Evolutionary conservation across 2,113 vertebrate species (phyloP), one percentile per base, ranked within the genome.

Genomic region (Macroglossus sobrinus): DNA sequence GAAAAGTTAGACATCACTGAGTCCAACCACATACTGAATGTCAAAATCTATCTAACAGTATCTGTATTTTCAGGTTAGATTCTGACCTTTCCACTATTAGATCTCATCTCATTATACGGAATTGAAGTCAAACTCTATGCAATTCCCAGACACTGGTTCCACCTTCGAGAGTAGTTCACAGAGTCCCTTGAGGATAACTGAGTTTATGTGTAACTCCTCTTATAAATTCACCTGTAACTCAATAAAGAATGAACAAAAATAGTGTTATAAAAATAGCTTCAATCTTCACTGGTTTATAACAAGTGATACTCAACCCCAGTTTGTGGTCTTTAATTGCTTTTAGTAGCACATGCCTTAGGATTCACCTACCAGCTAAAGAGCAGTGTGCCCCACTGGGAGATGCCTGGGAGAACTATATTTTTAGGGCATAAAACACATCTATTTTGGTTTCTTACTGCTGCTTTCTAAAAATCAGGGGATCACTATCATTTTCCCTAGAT

Each of bases 171-270:
- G 55, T 40, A 53, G 30, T 40, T 96, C 30, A 68, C 12, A 13
- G 24, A 88, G 4, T 76, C 50, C 7, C 40, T 75, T 38, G 76
- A 76, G 80, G 38, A 66, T 86, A 87, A 57, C n/a, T 14, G 1
- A 84, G 61, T 82, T 69, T 64, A 19, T 74, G 55, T 88, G 50
- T 81, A 82, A 82, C 76, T 95, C 30, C 10, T 55, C 43, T 87
- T 61, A 92, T 57, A 96, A 89, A 92, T 92, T 92, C 75, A 84
- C 68, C 43, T 82, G 8, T 61, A 66, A 64, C 80, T 94, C 75
- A 84, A 21, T 81, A 96, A 91, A 64, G 66, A 88, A 66, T 92
- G 75, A 91, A 96, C n/a, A 75, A 84, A 95, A 84, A n/a, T 80
- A 30, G 71, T 94, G n/a, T 69, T 47, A 19, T 28, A 45, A 63